Base-by-base conservation (phyloP, 2,113 vertebrate genomes). In the Mormyrus iriodes region DNA sequence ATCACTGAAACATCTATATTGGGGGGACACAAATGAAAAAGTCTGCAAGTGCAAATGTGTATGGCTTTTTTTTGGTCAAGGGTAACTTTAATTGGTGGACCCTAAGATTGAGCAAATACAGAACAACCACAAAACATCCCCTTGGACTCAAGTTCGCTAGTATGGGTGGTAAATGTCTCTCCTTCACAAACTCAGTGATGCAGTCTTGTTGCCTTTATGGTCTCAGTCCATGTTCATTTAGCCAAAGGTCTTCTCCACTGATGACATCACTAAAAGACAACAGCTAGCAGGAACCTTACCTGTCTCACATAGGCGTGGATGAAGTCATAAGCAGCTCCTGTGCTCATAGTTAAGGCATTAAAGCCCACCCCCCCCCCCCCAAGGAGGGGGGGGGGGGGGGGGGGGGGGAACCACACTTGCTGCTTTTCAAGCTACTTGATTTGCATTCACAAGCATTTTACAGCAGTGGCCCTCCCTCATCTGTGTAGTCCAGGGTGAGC, bases 401-500 rank as follows among this genome's bases (percentile, higher is more conserved):
- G 4, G 8, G 4, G 9, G 3, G 3, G 15, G 9, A 44, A 48
- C 46, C 82, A 44, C 46, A 84, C 82, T 84, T 84, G 44, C 82
- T 84, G 82, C 76, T 84, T 35, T 15, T 79, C 73, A 42, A 79
- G 73, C 73, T 39, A 79, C 2, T 73, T n/a, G 65, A 27, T 12
- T 79, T 79, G 73, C 73, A 79, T 79, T 39, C 73, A 79, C 73
- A 79, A 79, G 73, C 73, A 79, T 79, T 79, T 79, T 79, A 79
- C 73, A 79, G 73, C 73, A 42, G 73, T 79, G 73, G 73, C 73
- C 17, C 35, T 79, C 73, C 73, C n/a, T 69, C 61, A 31, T 39
- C 15, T 17, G 10, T 15, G 27, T 42, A 84, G 19, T 46, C 82
- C 82, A 48, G 42, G 44, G 17, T 48, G 44, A 44, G 44, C 42